Percentiles rank a stretch among this genome's conserved stretches.
These are phyloP conservation scores for Lasioglossum zephyrum DNA, from an alignment of 2,888 invertebrate species.

Conservation along the genomic window DNA sequence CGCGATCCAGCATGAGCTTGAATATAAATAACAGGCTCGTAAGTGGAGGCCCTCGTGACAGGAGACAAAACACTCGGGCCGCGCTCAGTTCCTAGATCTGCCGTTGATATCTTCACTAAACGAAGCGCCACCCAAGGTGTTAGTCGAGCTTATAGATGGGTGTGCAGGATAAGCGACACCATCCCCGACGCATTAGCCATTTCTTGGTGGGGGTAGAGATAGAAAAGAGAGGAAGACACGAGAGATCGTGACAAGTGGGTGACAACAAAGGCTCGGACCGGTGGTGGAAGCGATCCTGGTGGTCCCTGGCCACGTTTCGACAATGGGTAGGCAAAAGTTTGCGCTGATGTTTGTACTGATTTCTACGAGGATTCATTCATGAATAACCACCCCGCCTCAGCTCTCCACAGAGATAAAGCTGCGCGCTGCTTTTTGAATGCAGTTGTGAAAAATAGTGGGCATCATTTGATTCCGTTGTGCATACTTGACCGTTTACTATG, in stretches of 20 bases:
- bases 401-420: not conserved
- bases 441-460: not conserved
- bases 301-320: conserved; percentile 23
- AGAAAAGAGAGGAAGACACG: conserved; percentile 57
- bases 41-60: conserved; percentile 71
- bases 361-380: conserved; percentile 18
- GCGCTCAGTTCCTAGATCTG: conserved; percentile 73
- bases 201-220: conserved; percentile 66
- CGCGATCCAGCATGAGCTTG: conserved; percentile 63
- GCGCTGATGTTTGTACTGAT: conserved; percentile 24
- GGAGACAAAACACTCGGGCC: conserved; percentile 74
- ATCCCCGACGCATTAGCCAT: conserved; percentile 78
- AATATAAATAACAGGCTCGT: conserved; percentile 73
- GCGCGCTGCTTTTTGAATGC: not conserved
- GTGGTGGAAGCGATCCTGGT: conserved; percentile 23
- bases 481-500: not conserved
- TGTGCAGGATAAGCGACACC: conserved; percentile 75
- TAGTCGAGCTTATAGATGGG: conserved; percentile 78
- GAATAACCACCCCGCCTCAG: not conserved
- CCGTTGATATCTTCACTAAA: conserved; percentile 78
- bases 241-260: conserved; percentile 75
- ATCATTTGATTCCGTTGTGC: conserved; percentile 4
- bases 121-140: conserved; percentile 82
- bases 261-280: conserved; percentile 71
- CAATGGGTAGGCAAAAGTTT: conserved; percentile 11